phyloP scores from a whole-genome alignment of 1,140 invertebrate species.

The Tetramorium simillimum region DNA sequence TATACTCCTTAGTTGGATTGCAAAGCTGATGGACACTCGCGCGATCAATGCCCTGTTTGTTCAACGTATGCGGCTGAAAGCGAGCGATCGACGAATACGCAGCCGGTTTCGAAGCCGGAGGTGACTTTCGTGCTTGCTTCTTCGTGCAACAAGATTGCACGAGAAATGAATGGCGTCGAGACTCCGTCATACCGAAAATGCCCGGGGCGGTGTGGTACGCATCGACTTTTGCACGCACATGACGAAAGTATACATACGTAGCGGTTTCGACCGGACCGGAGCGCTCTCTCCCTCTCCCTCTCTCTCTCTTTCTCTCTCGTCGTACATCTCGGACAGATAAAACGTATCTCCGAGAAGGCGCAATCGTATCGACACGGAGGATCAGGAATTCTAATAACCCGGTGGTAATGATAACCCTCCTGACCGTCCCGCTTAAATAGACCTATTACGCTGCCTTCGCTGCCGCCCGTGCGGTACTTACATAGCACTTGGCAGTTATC shows the following conservation, averaged over 20 bases:
- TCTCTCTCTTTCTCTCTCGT: background rate
- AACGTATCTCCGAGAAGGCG: slow-evolving; percentile 22
- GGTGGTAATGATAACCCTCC: slow-evolving; percentile 41
- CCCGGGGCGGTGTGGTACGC: slow-evolving; percentile 38
- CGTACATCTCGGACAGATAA: slow-evolving; percentile 41
- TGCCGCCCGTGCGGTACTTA: slow-evolving; percentile 10
- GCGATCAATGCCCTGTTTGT: slow-evolving; percentile 64
- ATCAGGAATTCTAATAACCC: slow-evolving; percentile 67
- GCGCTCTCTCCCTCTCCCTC: background rate
- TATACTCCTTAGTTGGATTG: slow-evolving; percentile 5
- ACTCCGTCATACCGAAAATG: slow-evolving; percentile 72
- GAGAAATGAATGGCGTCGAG: slow-evolving; percentile 74
- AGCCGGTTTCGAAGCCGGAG: slow-evolving; percentile 61
- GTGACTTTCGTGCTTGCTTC: slow-evolving; percentile 65
- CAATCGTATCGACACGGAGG: slow-evolving; percentile 22
- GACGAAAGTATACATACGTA: slow-evolving; percentile 44
- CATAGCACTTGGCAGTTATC: slow-evolving; percentile 20
- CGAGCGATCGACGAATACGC: slow-evolving; percentile 60
- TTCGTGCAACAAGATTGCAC: slow-evolving; percentile 71
- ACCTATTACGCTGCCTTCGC: slow-evolving; percentile 46
- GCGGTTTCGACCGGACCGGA: slow-evolving; percentile 39
- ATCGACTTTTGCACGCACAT: slow-evolving; percentile 67
- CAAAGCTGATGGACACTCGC: slow-evolving; percentile 50
- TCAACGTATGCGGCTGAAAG: slow-evolving; percentile 60
- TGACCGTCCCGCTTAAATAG: slow-evolving; percentile 39